Base-by-base conservation (phyloP, 2,888 invertebrate species). In the Eristalinus sepulchralis region DNA sequence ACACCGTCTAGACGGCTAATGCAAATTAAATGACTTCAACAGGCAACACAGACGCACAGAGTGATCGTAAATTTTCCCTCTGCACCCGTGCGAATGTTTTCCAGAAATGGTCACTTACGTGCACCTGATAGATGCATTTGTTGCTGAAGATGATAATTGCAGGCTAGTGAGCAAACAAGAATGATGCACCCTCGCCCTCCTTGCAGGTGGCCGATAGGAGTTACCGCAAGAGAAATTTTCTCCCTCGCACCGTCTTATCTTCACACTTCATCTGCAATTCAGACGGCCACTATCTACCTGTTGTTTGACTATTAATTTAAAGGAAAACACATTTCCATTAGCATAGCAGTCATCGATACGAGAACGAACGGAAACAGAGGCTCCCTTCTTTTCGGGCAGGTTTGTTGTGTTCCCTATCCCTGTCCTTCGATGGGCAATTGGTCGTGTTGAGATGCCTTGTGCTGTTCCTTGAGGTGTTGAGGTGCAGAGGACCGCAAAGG, bases 151-250 rank as follows among this genome's bases (percentile, higher is more conserved):
- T 84, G 67, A 72, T 83, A 80, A 81, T 81, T 84, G 76, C 57
- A 76, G 85, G 81, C 66, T 73, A 47, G 77, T 68, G 59, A 72
- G 68, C 59, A 78, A 83, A 83, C 79, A 83, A 4, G 17, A 70
- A 36, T 13, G 68, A 64, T 24, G 57, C 75, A 81, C 77, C 55
- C 68, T 71, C 64, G 62, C 73, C 64, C 36, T 68, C 77, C 39
- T 81, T 85, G 85, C 85, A 85, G 85, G 85, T 85, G 83, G 83
- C 75, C 79, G 77, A 57, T n/a, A n/a, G 47, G 27, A 36, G 67
- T 76, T 80, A 77, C 84, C 84, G 67, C 84, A 80, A 70, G 27
- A 62, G 76, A 27, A 47, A 24, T 62, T 63, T 39, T 57, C 53
- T 20, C 59, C 33, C n/a, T 13, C 20, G 8, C 20, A 20, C 24